phyloP scores from a whole-genome alignment of 1,140 invertebrate genomes.

The Anadara kagoshimensis region DNA sequence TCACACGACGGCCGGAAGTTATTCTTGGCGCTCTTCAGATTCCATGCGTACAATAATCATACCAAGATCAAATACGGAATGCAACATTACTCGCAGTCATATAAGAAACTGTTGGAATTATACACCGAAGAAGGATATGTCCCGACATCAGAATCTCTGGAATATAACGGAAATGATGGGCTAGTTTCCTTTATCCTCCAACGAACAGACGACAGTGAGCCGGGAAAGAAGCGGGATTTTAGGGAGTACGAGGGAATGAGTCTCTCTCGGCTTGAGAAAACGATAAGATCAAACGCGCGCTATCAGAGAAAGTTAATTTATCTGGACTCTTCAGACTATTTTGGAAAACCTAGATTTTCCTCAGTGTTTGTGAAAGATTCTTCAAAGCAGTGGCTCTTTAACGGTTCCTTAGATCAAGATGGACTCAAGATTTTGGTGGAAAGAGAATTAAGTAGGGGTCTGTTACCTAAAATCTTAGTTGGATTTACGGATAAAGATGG shows the following conservation, averaged over 20 bases:
- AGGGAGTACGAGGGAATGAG: conserved; percentile 57
- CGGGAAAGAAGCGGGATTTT: conserved; percentile 47
- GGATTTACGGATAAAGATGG: conserved; percentile 47
- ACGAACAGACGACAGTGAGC: conserved; percentile 38
- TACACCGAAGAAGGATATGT: conserved; percentile 61
- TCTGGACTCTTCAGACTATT: conserved; percentile 58
- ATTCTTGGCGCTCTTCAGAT: conserved; percentile 61
- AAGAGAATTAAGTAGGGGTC: conserved; percentile 42
- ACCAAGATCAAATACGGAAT: conserved; percentile 62
- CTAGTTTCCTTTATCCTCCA: conserved; percentile 64
- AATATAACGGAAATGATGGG: conserved; percentile 53
- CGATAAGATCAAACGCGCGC: conserved; percentile 39
- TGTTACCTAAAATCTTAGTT: conserved; percentile 49
- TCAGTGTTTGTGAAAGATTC: conserved; percentile 60
- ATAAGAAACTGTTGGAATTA: conserved; percentile 59
- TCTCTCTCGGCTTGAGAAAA: conserved; percentile 40
- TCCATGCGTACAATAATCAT: conserved; percentile 49
- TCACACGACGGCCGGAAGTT: conserved; percentile 52
- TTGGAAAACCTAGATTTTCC: conserved; percentile 60
- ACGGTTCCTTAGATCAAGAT: conserved; percentile 34
- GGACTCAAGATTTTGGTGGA: conserved; percentile 38
- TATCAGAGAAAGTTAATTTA: conserved; percentile 52
- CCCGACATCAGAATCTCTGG: conserved; percentile 60
- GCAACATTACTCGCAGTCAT: conserved; percentile 60
- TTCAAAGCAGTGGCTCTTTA: conserved; percentile 50